Evolutionary conservation across 1,140 invertebrate genomes (phyloP).

Genomic region (Drosophila takahashii): DNA sequence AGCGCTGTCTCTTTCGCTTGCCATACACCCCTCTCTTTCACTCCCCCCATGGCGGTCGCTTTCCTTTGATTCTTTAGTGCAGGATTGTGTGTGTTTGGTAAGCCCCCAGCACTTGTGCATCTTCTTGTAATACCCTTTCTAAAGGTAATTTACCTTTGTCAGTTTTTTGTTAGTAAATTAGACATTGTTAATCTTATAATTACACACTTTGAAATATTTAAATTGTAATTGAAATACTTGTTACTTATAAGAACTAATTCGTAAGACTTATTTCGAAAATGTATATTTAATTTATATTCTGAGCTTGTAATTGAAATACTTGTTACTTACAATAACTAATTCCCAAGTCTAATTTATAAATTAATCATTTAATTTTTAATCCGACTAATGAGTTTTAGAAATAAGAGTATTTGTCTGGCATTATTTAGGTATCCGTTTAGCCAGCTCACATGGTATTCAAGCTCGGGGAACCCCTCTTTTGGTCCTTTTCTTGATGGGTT

Average conservation of each 20-base stretch:
- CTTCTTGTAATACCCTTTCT: conserved; percentile 33
- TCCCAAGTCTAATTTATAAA: too few relatives aligned
- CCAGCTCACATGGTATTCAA: conserved; percentile 54
- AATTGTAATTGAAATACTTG: too few relatives aligned
- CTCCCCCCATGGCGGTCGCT: neutral
- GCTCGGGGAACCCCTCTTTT: conserved; percentile 12
- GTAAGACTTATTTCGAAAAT: too few relatives aligned
- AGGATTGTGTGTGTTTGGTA: conserved; percentile 40
- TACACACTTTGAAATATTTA: too few relatives aligned
- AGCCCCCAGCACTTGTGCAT: conserved; percentile 68
- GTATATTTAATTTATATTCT: too few relatives aligned
- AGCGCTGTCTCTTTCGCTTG: conserved; percentile 2
- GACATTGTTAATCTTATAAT: too few relatives aligned
- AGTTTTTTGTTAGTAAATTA: neutral
- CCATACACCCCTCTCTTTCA: neutral
- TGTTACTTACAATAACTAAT: too few relatives aligned
- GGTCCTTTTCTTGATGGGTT: conserved; percentile 10
- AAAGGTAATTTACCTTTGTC: neutral
- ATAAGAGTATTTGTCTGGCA: neutral
- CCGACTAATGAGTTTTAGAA: too few relatives aligned
- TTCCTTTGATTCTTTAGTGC: conserved; percentile 8
- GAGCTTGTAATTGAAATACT: too few relatives aligned
- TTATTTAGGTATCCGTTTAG: neutral
- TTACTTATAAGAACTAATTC: too few relatives aligned
- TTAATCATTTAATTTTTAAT: too few relatives aligned